Base-by-base conservation (phyloP, 2,888 invertebrate species). In the Epiblema foenella region DNA sequence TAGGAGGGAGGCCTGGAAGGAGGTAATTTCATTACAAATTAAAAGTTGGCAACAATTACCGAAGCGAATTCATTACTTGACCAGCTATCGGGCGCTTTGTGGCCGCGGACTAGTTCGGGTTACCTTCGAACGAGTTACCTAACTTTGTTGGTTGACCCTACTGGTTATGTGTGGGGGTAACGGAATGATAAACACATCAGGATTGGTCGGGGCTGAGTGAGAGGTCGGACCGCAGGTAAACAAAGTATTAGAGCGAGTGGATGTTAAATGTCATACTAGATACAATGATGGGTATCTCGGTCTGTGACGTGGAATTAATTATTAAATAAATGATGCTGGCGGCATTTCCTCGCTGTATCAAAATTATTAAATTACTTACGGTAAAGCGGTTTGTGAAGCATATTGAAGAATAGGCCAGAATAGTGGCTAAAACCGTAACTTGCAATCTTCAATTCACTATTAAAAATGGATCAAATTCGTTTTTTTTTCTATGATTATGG, bases 41-140 rank as follows among this genome's bases (percentile, higher is more conserved):
- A 54, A 71, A 71, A 71, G 66, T 62, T 67, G 60, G 37, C 66
- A 67, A 59, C 65, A 59, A 57, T 69, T 58, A 69, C 17, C 54
- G 15, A 33, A 18, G 29, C 17, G 46, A 57, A 63, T 63, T 56
- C 17, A 15, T 59, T 68, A 17, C n/a, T 37, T 49, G 68, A n/a
- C 54, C 42, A 46, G 46, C n/a, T n/a, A n/a, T 46, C n/a, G 46
- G 46, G 46, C 46, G 46, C 46, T n/a, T n/a, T 46, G 42, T 12
- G 46, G n/a, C n/a, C 8, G 46, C 4, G 8, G 8, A 8, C 46
- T 29, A 57, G 33, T 57, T 33, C 17, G 17, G 29, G 29, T 57
- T 33, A 11, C 57, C 33, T 33, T 0, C 1, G n/a, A 33, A n/a
- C 17, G 33, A 33, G 33, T 57, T 57, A 17, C 33, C 17, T 33